Evolutionary conservation across 2,888 invertebrate genomes (phyloP), one percentile per base, ranked within the genome.

Genomic region (Bhutanitis thaidina): DNA sequence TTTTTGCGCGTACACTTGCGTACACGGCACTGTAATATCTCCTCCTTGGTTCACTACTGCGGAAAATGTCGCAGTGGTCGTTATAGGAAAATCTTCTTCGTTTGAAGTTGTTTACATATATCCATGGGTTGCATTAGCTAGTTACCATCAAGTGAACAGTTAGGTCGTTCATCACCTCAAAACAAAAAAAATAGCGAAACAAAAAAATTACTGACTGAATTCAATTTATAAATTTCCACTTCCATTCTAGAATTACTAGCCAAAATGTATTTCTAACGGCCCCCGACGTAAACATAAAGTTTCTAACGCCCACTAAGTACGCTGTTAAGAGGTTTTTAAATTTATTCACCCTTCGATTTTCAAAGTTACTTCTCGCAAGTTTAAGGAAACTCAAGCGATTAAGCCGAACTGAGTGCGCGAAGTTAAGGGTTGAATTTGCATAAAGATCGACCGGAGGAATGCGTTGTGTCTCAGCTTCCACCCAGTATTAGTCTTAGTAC

Each of bases 261-360:
- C 67, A 72, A 74, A 72, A 71, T 65, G 65, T 69, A 69, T 69
- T 55, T 61, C 52, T n/a, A 61, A 59, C 57, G 59, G 58, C 58
- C 59, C 63, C 61, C 64, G 65, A 62, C 62, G 69, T 72, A 80
- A 80, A 80, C 74, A 76, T 73, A 77, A 84, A 85, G 73, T 84
- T 86, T 77, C 76, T 72, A 64, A 68, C 79, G 76, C 77, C 77
- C 77, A 74, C 79, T 79, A 77, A 70, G 75, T 73, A 79, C 64
- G 67, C 67, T 67, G 68, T 79, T 83, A 78, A 81, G 80, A 84
- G 81, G 78, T 85, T 87, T 86, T 85, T 77, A 85, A 88, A 88
- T 88, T 79, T 88, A 88, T 88, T 84, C 88, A 88, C 88, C 88
- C 88, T 84, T 80, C 82, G 77, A 79, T 82, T 77, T 67, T 64